phyloP scores from a whole-genome alignment of 2,797 vertebrate species.

The Darevskia nairensis region DNA sequence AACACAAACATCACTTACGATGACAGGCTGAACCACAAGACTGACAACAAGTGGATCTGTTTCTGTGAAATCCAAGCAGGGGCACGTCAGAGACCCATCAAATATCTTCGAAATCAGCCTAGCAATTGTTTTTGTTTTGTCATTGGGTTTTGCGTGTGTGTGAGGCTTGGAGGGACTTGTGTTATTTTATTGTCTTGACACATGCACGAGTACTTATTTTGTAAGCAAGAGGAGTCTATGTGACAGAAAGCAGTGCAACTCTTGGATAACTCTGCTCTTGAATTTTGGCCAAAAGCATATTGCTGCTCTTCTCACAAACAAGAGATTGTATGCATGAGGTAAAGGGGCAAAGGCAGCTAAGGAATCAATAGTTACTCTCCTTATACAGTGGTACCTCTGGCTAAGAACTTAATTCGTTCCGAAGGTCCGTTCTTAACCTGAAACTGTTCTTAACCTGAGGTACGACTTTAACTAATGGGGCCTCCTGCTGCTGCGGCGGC shows the following conservation, averaged over 20 bases:
- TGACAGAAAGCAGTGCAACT: neutral
- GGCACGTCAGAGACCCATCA: constrained; percentile 14
- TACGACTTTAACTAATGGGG: too few relatives aligned
- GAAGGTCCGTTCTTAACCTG: too few relatives aligned
- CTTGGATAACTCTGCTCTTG: constrained; percentile 1
- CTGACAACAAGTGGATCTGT: constrained; percentile 34
- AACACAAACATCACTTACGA: constrained; percentile 55
- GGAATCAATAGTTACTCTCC: neutral
- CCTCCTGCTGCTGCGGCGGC: too few relatives aligned
- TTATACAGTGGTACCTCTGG: too few relatives aligned
- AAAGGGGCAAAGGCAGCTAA: neutral
- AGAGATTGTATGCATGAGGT: neutral
- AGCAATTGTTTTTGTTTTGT: neutral
- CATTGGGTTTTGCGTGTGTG: neutral
- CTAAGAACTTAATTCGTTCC: too few relatives aligned
- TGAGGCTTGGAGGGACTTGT: neutral
- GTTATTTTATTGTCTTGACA: neutral
- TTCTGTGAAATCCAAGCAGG: constrained; percentile 53
- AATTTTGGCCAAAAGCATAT: constrained; percentile 28
- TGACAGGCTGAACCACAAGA: constrained; percentile 53
- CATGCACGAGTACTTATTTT: neutral
- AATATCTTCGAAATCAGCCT: constrained; percentile 28
- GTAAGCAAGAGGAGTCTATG: neutral
- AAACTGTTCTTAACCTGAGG: too few relatives aligned
- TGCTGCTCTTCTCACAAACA: constrained; percentile 27